Evolutionary conservation across 2,113 vertebrate species (phyloP), one percentile per base, ranked within the genome.

Genomic region (Scolopax mira): DNA sequence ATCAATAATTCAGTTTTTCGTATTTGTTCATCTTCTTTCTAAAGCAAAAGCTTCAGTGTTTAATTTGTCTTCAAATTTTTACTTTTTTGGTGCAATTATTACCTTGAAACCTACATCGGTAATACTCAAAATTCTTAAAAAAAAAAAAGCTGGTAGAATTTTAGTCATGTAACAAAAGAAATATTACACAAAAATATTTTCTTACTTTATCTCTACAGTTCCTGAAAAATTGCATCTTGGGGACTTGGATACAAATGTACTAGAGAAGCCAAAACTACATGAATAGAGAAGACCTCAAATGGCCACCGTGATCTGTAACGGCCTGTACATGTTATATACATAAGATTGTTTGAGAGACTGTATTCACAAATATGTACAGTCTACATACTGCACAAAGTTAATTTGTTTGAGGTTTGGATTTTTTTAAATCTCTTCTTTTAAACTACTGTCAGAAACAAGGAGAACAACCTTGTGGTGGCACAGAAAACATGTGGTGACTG

Each of bases 121-220:
- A 93, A 94, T 15, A 58, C 88, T 88, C 80, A 96, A 95, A 94
- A 79, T 66, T 80, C 87, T 96, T 97, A 44, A 96, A 95, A 97
- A 97, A 96, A 58, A n/a, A 57, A n/a, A 41, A 41, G 75, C 79
- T 27, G 49, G 87, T 97, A 96, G 89, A 96, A 96, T 96, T 97
- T 97, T 95, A 96, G 58, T 90, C 73, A 81, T 10, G 83, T 96
- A 92, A 67, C 94, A 75, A 89, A 97, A 96, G 95, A 97, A 97
- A 75, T 24, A 60, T 46, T 95, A 92, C 87, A 97, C 65, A 95
- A 94, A 94, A 97, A 85, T 65, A 96, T 93, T 79, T 66, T 66
- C 58, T 51, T 79, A 46, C 37, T 97, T 93, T 92, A 58, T 74
- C 72, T 92, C 90, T 91, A 78, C 72, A 86, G 79, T 78, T 90